Evolutionary conservation across 1,140 invertebrate species (phyloP), one percentile per base, ranked within the genome.

Genomic region (Matsumurasca onukii): DNA sequence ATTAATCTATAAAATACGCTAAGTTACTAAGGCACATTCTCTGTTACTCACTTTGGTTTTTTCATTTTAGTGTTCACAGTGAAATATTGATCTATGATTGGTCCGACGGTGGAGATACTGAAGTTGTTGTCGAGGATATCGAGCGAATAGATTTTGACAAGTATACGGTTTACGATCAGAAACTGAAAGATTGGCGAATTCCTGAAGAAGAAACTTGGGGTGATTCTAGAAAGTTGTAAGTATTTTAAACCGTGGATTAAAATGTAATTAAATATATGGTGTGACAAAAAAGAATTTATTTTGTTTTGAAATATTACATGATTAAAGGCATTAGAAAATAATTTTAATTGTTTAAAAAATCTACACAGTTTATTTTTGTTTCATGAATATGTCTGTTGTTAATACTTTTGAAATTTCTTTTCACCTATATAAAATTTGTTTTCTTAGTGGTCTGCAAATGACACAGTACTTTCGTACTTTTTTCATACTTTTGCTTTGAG

Each of bases 1-100:
- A n/a, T n/a, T n/a, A n/a, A n/a, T n/a, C n/a, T n/a, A n/a, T n/a
- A n/a, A n/a, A n/a, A n/a, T n/a, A n/a, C n/a, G n/a, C n/a, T n/a
- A n/a, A n/a, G n/a, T n/a, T n/a, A n/a, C n/a, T n/a, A n/a, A n/a
- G n/a, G n/a, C n/a, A n/a, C n/a, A n/a, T n/a, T n/a, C n/a, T n/a
- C n/a, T n/a, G n/a, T n/a, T n/a, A n/a, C n/a, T n/a, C n/a, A n/a
- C n/a, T n/a, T n/a, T n/a, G n/a, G n/a, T n/a, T n/a, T n/a, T n/a
- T n/a, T n/a, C n/a, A n/a, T n/a, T n/a, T n/a, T n/a, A 59, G 55
- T 29, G 22, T 76, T 2, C 87, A 92, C 76, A 82, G 90, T 3
- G 89, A 94, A 76, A 76, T 95, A 27, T 80, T 96, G 12, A 83
- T 92, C 15, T 97, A 97, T 75, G 93, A 97, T 78, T 97, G 94